Conservation (phyloP, 1,140 invertebrate genomes). For the Berghia stephanieae region DNA sequence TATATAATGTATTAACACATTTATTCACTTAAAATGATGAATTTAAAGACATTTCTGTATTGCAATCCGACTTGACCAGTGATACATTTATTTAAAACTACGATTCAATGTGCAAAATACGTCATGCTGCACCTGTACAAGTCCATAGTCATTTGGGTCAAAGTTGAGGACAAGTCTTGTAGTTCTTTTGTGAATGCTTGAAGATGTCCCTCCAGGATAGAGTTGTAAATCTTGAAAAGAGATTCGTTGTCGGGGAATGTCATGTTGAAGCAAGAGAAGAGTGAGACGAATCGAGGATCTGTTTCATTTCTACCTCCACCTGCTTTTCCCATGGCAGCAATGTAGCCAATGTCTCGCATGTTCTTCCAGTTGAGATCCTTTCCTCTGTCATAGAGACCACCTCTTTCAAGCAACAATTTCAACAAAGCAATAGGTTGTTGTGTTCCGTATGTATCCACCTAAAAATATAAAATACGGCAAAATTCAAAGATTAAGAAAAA, state of each 20-base stretch:
- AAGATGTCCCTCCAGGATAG: slow-evolving; percentile 82
- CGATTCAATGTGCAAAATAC: too few relatives aligned
- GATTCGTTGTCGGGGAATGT: slow-evolving; percentile 78
- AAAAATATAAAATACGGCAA: slow-evolving; percentile 29
- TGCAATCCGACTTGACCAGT: too few relatives aligned
- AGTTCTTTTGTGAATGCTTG: slow-evolving; percentile 75
- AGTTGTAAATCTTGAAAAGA: slow-evolving; percentile 71
- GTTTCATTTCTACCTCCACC: slow-evolving; percentile 88
- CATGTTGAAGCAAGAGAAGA: slow-evolving; percentile 88
- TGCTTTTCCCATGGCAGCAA: slow-evolving; percentile 74
- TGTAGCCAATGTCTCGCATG: slow-evolving; percentile 79
- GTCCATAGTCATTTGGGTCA: slow-evolving; percentile 82
- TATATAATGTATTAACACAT: too few relatives aligned
- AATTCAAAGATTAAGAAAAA: too few relatives aligned
- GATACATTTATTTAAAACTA: too few relatives aligned
- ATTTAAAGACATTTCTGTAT: too few relatives aligned
- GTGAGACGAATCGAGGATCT: slow-evolving; percentile 87
- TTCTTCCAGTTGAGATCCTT: slow-evolving; percentile 90
- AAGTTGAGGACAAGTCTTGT: slow-evolving; percentile 72
- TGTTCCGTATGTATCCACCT: slow-evolving; percentile 84
- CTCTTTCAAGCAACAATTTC: slow-evolving; percentile 84
- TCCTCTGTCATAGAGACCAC: slow-evolving; percentile 87
- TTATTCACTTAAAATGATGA: too few relatives aligned
- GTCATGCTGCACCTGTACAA: slow-evolving; percentile 86
- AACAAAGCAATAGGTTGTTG: slow-evolving; percentile 91